Evolutionary conservation across 2,888 invertebrate species (phyloP), one percentile per base, ranked within the genome.

Genomic region (Lasioglossum leucozonium): DNA sequence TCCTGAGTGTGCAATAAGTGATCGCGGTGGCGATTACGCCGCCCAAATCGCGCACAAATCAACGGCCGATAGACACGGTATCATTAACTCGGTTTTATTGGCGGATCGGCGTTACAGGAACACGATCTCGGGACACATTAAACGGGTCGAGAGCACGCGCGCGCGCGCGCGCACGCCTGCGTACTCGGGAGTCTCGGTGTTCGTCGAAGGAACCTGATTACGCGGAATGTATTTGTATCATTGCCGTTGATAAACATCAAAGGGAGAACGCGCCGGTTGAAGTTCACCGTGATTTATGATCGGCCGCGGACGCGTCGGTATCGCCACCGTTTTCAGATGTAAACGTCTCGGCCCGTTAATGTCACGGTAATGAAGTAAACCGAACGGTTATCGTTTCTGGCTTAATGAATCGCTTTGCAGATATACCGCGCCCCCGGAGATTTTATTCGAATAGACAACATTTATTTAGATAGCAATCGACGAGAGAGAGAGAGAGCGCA

Each of bases 201-300:
- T 55, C 37, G 79, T 44, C 71, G 67, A 82, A 74, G 81, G 73
- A 81, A 81, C 80, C 81, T 78, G 80, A 86, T 87, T 81, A 86
- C 87, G 58, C 69, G 78, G 83, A 86, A 87, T 87, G 78, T 81
- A 86, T 83, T 86, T 83, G 81, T 87, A 82, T 86, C 86, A 79
- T 83, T 83, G 78, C 79, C 62, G 72, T 82, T 67, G 87, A 87
- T 87, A 87, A 87, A 84, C 84, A 87, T 86, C 87, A 77, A 75
- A 81, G 86, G 40, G 69, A 40, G 79, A 78, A 74, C 83, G 77
- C 83, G 77, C 79, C 62, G 83, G 55, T 65, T 77, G 84, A 87
- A 81, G 69, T 81, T 80, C 77, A 81, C 78, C 76, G 72, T 82
- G 87, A 86, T 86, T 87, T 84, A 87, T 71, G 55, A 16, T 18